phyloP scores from a whole-genome alignment of 2,797 vertebrate genomes.

The Hephaestus fuliginosus region DNA sequence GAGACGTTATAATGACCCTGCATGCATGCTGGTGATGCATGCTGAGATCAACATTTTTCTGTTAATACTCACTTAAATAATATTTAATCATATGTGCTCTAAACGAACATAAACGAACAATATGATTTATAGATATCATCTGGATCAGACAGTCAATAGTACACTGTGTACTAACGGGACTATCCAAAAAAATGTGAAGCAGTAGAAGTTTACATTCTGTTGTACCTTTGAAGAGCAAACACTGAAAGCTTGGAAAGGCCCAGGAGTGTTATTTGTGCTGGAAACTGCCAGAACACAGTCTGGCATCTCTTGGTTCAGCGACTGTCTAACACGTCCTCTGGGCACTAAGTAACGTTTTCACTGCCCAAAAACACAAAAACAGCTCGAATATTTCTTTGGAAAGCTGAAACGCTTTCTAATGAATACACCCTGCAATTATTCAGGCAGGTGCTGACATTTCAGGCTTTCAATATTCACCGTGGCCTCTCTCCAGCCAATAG shows the following conservation, averaged over 20 bases:
- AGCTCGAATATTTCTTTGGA: not conserved
- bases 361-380: slow-evolving; percentile 8
- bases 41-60: not conserved
- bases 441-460: slow-evolving; percentile 17
- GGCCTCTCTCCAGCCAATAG: not conserved
- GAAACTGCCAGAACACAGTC: slow-evolving; percentile 18
- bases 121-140: not conserved
- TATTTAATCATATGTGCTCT: slow-evolving; percentile 3
- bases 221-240: not conserved
- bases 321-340: slow-evolving; percentile 31
- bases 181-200: not conserved
- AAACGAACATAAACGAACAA: not conserved
- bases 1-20: slow-evolving; percentile 3
- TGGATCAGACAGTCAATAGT: not conserved
- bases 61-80: not conserved
- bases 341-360: slow-evolving; percentile 9
- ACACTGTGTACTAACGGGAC: not conserved
- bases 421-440: slow-evolving; percentile 3
- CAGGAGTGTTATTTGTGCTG: slow-evolving; percentile 24
- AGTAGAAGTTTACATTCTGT: not conserved
- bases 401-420: not conserved
- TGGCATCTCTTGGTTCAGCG: slow-evolving; percentile 25
- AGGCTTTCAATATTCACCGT: not conserved
- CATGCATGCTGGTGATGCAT: too few species aligned
- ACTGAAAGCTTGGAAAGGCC: not conserved